A percentile compares a stretch with the other conserved stretches of the same genome.
phyloP scores from a whole-genome alignment of 2,797 vertebrate genomes.

The Hydrophis major region DNA sequence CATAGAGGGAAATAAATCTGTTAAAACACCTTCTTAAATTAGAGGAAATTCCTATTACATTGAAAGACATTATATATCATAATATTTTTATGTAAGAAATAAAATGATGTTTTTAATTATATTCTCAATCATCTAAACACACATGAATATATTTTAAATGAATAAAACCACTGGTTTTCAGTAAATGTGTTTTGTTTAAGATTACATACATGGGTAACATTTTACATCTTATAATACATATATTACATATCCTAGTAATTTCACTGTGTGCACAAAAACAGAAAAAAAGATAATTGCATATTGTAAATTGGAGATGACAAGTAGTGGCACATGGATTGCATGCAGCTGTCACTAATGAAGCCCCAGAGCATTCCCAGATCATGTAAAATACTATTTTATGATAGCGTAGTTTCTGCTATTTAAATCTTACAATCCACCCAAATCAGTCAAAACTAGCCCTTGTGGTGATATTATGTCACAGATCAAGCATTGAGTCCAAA shows the following conservation, averaged over 20 bases:
- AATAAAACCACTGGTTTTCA: not conserved
- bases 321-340: not conserved
- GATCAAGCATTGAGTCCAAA: not conserved
- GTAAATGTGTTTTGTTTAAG: not conserved
- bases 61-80: not conserved
- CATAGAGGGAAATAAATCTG: not conserved
- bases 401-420: not conserved
- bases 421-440: not conserved
- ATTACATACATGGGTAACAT: not conserved
- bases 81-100: not conserved
- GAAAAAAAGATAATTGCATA: not conserved
- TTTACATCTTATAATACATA: not conserved
- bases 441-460: not conserved
- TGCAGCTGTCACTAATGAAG: not conserved
- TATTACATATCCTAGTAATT: not conserved
- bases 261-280: not conserved
- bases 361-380: not conserved
- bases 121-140: not conserved
- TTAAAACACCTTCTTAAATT: not conserved
- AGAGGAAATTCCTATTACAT: not conserved
- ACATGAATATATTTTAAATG: not conserved
- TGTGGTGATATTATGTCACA: not conserved
- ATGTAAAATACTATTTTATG: not conserved
- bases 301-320: not conserved
- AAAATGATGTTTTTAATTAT: not conserved